Percentiles rank a stretch among this genome's conserved stretches.
These are phyloP conservation scores for Schrankia costaestrigalis DNA, from an alignment of 2,888 invertebrate species.

Conservation along the genomic window DNA sequence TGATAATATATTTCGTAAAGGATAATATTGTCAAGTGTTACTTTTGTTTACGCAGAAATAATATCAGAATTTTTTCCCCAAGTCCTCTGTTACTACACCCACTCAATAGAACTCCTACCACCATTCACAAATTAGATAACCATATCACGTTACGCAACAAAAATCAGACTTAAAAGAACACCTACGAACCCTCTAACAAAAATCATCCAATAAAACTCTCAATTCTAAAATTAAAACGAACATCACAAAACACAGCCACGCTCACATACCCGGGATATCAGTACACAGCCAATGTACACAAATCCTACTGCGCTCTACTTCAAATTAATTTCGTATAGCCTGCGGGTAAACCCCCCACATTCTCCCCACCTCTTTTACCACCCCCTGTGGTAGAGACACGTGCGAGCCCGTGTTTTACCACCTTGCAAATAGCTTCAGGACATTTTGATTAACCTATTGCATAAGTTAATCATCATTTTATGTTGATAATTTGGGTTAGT, in stretches of 20 bases:
- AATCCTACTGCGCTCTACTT: constrained; percentile 57
- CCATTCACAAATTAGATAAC: too few relatives aligned
- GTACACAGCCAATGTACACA: constrained; percentile 63
- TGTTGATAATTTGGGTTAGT: constrained; percentile 24
- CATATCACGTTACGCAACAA: too few relatives aligned
- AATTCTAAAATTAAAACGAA: constrained; percentile 10
- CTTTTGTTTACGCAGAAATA: too few relatives aligned
- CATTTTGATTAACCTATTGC: constrained; percentile 36
- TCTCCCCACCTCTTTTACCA: constrained; percentile 11
- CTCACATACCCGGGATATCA: constrained; percentile 30
- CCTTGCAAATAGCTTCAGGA: constrained; percentile 43
- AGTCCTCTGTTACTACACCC: too few relatives aligned
- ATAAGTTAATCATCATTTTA: constrained; percentile 36
- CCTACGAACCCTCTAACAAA: background rate
- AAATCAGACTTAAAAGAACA: too few relatives aligned
- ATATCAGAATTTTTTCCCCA: too few relatives aligned
- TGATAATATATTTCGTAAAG: too few relatives aligned
- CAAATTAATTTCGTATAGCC: constrained; percentile 78
- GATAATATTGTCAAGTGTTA: too few relatives aligned
- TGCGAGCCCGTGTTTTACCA: constrained; percentile 47
- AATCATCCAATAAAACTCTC: constrained; percentile 2
- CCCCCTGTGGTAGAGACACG: constrained; percentile 47
- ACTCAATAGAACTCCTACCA: too few relatives aligned
- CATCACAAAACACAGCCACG: constrained; percentile 36
- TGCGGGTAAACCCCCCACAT: constrained; percentile 32